Percentiles rank a stretch among this genome's conserved stretches.
These are phyloP conservation scores for Nemoura dubitans DNA, from an alignment of 2,888 invertebrate species.

Conservation along the genomic window DNA sequence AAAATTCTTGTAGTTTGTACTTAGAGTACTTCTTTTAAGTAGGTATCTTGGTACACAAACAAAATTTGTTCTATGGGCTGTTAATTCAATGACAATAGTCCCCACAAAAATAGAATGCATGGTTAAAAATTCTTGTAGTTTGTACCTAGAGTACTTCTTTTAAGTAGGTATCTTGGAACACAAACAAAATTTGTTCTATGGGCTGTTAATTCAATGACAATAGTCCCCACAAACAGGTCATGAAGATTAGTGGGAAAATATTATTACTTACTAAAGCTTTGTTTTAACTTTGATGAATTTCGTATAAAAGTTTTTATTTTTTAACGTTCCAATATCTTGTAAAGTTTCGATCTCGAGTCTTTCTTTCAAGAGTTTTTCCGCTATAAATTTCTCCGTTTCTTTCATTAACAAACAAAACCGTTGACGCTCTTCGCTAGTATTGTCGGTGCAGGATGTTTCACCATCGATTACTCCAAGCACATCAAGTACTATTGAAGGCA, in stretches of 20 bases:
- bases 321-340: slow-evolving; percentile 89
- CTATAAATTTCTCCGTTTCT: slow-evolving; percentile 80
- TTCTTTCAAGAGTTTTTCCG: slow-evolving; percentile 90
- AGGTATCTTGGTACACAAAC: too few relatives aligned
- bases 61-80: too few relatives aligned
- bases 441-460: slow-evolving; percentile 75
- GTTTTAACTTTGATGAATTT: slow-evolving; percentile 98
- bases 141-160: slow-evolving; percentile 7
- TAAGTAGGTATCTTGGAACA: too few relatives aligned
- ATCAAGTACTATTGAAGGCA: slow-evolving; percentile 86
- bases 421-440: slow-evolving; percentile 75
- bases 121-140: too few relatives aligned
- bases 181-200: too few relatives aligned
- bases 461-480: slow-evolving; percentile 85
- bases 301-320: slow-evolving; percentile 88
- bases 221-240: slow-evolving; percentile 41
- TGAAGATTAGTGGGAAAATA: slow-evolving; percentile 1
- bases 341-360: slow-evolving; percentile 92
- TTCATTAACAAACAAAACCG: slow-evolving; percentile 81
- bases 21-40: slow-evolving; percentile 7
- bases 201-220: not conserved
- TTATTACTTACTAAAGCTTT: slow-evolving; percentile 88
- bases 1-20: too few relatives aligned
- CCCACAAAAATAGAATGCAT: too few relatives aligned
- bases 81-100: not conserved